Base-by-base conservation (phyloP, 2,113 vertebrate genomes). In the Gymnarchus niloticus region DNA sequence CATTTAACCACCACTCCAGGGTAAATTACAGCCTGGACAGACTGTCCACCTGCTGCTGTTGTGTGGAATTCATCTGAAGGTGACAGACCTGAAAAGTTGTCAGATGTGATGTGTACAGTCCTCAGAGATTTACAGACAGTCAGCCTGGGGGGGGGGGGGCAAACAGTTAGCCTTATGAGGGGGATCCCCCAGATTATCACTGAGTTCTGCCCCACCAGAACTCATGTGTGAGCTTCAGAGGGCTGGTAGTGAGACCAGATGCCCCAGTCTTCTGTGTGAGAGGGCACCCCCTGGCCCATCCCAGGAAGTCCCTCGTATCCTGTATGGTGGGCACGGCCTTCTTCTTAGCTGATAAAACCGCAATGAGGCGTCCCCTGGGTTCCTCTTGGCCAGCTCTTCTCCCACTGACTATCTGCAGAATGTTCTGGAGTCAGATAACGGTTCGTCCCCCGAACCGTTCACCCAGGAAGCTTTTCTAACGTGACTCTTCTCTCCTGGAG, bases 291-390 rank as follows among this genome's bases (percentile, higher is more conserved):
- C 0, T 25, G 21, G 83, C 89, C 83, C 76, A 56, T 86, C 52
- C 86, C 85, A 93, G 94, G 94, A 95, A 94, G 90, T 94, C 93
- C 89, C 93, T 84, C 41, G 28, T 56, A 81, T 95, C 94, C 93
- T 92, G 90, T 73, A 80, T 80, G 19, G 88, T 87, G 89, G 92
- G 89, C 89, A 89, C 89, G 84, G 91, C 91, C 90, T 89, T 54
- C 89, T 88, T 87, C 54, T 77, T 76, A 83, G 25, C 86, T 88
- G 89, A 94, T 92, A 92, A 92, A 69, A 65, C 6, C 77, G 65
- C 86, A 81, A 46, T 41, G 17, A 19, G 85, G 87, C 85, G 87
- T 88, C 82, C 52, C 86, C 54, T 0, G 83, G 52, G 87, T 23
- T 8, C 44, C 65, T 7, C 23, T 17, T 21, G 5, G 7, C 83